Base-by-base conservation (phyloP, 2,888 invertebrate species). In the Calephelis perditalis region DNA sequence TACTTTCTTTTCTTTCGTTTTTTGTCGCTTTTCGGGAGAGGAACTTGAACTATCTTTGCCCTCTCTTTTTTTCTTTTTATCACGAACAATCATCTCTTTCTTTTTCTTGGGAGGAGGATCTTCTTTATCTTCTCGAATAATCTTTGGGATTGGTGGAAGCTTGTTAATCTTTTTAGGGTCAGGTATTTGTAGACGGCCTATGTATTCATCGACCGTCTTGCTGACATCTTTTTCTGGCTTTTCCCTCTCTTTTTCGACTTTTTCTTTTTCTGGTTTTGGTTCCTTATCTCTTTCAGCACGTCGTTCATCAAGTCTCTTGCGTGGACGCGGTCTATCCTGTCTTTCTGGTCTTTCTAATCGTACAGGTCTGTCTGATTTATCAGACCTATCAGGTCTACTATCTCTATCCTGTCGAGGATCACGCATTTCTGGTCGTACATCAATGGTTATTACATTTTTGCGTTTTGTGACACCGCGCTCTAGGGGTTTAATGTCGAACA, bases 401-500 rank as follows among this genome's bases (percentile, higher is more conserved):
- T 49, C 15, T 5, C 59, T 26, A 7, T 44, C 45, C n/a, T 47
- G 70, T 4, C 76, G 70, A 12, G 81, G 72, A 44, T 72, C 73
- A 26, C 75, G 71, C 67, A 68, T 35, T 64, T 68, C 57, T 54
- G 64, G 57, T 43, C 61, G 59, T 60, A 89, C 89, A 75, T 89
- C 89, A 43, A 88, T 85, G n/a, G 87, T 89, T 73, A 89, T 85
- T 64, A 84, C 87, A 77, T 88, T 87, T 57, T 83, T 86, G 63
- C 87, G 79, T 60, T 89, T 88, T 59, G 79, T 81, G 71, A 82
- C 77, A 60, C 81, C 77, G 61, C 82, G 80, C 7, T 85, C 84
- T 59, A 87, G 82, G 12, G 91, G 81, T 68, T 86, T 87, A 80
- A 91, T 86, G 78, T 91, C 85, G 77, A 89, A 87, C 52, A 86